Evolutionary conservation across 2,797 vertebrate genomes (phyloP).

Genomic region (Centropyge bicolor): DNA sequence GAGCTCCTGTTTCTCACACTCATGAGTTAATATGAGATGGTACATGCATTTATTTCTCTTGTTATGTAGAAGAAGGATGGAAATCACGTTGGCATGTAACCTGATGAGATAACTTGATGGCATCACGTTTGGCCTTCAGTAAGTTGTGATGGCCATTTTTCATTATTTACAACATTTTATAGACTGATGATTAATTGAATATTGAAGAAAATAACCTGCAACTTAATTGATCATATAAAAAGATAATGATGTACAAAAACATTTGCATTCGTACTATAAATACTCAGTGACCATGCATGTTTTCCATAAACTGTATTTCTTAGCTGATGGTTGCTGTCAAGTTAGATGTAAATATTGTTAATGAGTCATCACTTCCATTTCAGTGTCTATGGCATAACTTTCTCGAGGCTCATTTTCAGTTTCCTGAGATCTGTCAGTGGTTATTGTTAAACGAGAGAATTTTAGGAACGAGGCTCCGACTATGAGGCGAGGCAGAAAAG

Average conservation of each 20-base stretch:
- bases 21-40: constrained; percentile 15
- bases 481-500: constrained; percentile 36
- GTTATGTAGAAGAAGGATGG: no score
- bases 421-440: constrained; percentile 27
- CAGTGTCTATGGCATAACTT: background rate
- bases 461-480: constrained; percentile 22
- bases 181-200: fast-evolving
- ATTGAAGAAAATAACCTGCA: background rate
- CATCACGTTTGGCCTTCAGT: background rate
- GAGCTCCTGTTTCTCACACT: constrained; percentile 26
- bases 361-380: background rate
- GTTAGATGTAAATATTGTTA: background rate
- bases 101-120: no score
- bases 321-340: background rate
- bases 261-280: background rate
- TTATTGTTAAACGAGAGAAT: constrained; percentile 26
- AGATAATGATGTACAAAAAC: background rate
- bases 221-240: background rate
- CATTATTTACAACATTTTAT: background rate
- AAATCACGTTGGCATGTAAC: no score
- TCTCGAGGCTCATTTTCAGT: constrained; percentile 1
- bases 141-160: background rate
- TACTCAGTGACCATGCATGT: background rate
- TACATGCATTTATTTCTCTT: no score
- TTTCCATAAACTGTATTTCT: background rate